phyloP scores from a whole-genome alignment of 2,113 vertebrate genomes.

The Genyomyrus donnyi region DNA sequence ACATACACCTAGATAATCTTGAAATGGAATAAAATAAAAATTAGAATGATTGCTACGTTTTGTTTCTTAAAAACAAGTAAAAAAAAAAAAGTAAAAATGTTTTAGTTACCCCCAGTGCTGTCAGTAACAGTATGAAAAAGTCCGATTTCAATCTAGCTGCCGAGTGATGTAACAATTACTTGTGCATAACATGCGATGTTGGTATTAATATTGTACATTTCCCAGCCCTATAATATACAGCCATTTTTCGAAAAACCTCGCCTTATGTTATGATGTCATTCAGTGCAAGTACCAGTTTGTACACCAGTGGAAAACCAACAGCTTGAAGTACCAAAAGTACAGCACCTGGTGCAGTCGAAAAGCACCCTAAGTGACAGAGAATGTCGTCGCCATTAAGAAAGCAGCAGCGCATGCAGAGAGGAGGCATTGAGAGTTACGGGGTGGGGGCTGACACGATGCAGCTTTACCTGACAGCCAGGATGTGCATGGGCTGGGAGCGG shows the following conservation, averaged over 20 bases:
- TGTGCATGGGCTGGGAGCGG: conserved; percentile 87
- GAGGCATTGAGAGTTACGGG: neutral
- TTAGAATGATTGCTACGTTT: neutral
- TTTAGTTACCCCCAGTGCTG: neutral
- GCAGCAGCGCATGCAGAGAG: neutral
- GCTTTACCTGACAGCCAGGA: conserved; percentile 76
- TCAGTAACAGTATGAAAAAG: neutral
- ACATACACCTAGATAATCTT: neutral
- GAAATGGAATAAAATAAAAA: neutral
- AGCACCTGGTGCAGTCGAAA: neutral
- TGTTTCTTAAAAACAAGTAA: too few species aligned
- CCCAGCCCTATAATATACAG: neutral
- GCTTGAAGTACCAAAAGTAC: neutral
- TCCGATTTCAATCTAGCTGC: neutral
- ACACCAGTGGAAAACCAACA: neutral
- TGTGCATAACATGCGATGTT: neutral
- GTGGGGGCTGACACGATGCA: neutral
- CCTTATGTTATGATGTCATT: neutral
- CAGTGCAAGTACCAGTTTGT: neutral
- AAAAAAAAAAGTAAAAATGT: too few species aligned
- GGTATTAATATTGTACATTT: neutral
- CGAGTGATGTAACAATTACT: neutral
- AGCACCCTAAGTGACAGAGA: neutral
- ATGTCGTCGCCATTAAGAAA: neutral
- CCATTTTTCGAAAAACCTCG: neutral